Conservation (phyloP, 2,888 invertebrate species). For the Drosophila pullipes region DNA sequence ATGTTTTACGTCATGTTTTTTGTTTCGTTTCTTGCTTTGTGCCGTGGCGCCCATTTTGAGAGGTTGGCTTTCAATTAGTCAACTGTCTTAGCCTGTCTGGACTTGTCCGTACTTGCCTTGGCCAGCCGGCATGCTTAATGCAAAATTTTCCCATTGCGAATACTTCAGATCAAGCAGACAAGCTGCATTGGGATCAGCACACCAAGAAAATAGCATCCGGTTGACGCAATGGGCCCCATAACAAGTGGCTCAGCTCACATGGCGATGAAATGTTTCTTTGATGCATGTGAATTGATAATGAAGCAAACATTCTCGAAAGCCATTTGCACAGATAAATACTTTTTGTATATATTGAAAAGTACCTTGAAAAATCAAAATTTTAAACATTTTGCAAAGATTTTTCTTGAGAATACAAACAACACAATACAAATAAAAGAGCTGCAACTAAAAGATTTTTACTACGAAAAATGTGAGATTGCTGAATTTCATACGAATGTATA, state of each 20-base stretch:
- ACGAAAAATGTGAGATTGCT: constrained; percentile 11
- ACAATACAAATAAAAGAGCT: not conserved
- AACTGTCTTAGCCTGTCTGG: constrained; percentile 32
- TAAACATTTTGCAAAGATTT: constrained; percentile 4
- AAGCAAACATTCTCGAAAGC: constrained; percentile 14
- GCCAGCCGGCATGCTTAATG: constrained; percentile 23
- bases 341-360: not conserved
- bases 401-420: not conserved
- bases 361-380: constrained; percentile 12
- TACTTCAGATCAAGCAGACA: constrained; percentile 21
- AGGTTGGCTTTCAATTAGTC: constrained; percentile 55
- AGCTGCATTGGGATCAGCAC: not conserved
- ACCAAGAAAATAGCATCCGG: not conserved
- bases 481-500: constrained; percentile 8
- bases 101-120: constrained; percentile 20
- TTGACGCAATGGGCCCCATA: constrained; percentile 14
- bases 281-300: constrained; percentile 36
- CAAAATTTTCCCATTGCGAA: constrained; percentile 19
- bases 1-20: constrained; percentile 72
- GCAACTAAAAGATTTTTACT: constrained; percentile 21
- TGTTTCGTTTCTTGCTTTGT: constrained; percentile 10
- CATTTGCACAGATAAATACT: constrained; percentile 23
- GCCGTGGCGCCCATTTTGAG: constrained; percentile 46
- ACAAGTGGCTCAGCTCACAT: constrained; percentile 26
- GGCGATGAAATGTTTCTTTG: constrained; percentile 31